Percentiles rank a stretch among this genome's conserved stretches.
These are phyloP conservation scores for Pedionomus torquatus DNA, from an alignment of 2,113 vertebrate genomes.

Conservation along the genomic window DNA sequence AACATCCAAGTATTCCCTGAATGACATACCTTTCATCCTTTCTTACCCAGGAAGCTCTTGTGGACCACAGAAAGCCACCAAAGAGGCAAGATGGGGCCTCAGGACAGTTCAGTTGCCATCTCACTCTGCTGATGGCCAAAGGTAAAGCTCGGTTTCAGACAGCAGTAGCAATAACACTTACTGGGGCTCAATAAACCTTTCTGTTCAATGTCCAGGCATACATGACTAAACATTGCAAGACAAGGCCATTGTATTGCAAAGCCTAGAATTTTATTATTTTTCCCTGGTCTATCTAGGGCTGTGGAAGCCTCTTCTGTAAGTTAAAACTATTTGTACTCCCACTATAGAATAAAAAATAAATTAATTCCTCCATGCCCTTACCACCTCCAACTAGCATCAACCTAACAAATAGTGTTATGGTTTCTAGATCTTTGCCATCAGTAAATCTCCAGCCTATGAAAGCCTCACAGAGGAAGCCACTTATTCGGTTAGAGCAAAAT, in stretches of 20 bases:
- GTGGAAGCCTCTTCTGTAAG: neutral
- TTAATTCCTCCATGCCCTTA: neutral
- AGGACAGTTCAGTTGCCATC: neutral
- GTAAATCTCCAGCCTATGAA: neutral
- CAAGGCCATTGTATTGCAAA: neutral
- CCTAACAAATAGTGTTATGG: neutral
- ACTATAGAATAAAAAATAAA: neutral
- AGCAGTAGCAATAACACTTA: neutral
- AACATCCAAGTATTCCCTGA: neutral
- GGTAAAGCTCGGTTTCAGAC: neutral
- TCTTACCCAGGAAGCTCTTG: neutral
- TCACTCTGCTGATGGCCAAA: neutral
- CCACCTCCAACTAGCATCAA: neutral
- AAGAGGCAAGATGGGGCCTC: neutral
- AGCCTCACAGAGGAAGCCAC: neutral
- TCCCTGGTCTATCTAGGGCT: neutral
- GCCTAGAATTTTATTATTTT: neutral
- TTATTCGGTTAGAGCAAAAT: neutral
- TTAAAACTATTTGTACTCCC: neutral
- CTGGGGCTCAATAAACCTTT: neutral
- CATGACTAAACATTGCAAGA: neutral
- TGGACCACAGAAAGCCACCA: neutral
- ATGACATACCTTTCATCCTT: neutral
- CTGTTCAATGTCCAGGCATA: neutral
- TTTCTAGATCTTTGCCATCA: neutral